Conservation (phyloP, 2,888 invertebrate species). For the Peribatodes rhomboidaria region DNA sequence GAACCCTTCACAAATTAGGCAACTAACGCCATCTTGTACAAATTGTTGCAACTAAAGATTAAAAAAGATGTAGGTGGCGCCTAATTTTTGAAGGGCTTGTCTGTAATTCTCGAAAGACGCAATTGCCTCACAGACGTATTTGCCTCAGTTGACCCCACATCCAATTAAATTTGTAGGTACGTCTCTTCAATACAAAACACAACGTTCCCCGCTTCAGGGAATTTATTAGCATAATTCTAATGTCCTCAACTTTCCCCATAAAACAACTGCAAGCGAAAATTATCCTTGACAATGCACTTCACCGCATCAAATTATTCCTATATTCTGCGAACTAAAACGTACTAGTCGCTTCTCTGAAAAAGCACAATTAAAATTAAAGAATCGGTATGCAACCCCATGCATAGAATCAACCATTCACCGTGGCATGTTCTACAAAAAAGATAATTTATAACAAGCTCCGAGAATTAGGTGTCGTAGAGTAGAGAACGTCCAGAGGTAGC, state of each 20-base stretch:
- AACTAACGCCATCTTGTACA: no score
- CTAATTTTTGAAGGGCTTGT: no score
- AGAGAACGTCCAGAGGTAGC: conserved; percentile 60
- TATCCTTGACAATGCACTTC: conserved; percentile 65
- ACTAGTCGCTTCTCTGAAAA: conserved; percentile 62
- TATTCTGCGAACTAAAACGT: conserved; percentile 62
- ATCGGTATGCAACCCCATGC: conserved; percentile 64
- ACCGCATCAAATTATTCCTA: conserved; percentile 46
- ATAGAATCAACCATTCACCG: conserved; percentile 53
- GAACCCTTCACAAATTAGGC: no score
- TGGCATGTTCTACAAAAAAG: conserved; percentile 54
- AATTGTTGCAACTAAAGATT: no score
- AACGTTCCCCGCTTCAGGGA: conserved; percentile 12
- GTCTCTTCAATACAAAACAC: conserved; percentile 4
- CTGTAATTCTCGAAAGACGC: no score
- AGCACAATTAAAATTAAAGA: conserved; percentile 53
- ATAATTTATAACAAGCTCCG: conserved; percentile 58
- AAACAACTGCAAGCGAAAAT: conserved; percentile 41
- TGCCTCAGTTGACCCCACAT: no score
- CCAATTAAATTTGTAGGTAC: conserved; percentile 1
- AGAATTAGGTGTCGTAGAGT: conserved; percentile 60
- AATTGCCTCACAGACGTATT: no score
- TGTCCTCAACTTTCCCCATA: conserved; percentile 29
- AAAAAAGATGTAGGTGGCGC: no score
- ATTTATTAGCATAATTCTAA: conserved; percentile 23